Evolutionary conservation across 2,113 vertebrate species (phyloP).

Genomic region (Phyllopteryx taeniolatus): DNA sequence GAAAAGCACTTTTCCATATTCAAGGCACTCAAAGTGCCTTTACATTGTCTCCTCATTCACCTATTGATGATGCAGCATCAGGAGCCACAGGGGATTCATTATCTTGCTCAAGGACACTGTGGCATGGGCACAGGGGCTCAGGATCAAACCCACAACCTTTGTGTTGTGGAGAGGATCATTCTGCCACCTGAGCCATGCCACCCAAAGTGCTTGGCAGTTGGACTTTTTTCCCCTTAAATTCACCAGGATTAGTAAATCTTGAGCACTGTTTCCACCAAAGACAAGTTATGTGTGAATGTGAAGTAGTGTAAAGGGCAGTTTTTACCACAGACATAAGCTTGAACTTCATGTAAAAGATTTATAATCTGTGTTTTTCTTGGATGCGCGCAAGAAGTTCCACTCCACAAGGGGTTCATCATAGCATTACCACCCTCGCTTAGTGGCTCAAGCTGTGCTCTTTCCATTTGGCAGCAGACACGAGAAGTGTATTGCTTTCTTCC

Average conservation of each 20-base stretch:
- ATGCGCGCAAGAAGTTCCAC: neutral
- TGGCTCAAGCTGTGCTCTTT: slow-evolving; percentile 51
- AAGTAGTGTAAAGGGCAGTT: neutral
- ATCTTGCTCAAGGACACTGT: neutral
- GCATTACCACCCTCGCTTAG: slow-evolving; percentile 25
- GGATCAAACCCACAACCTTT: neutral
- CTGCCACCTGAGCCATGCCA: neutral
- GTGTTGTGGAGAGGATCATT: neutral
- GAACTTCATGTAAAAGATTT: neutral
- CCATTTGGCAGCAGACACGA: slow-evolving; percentile 34
- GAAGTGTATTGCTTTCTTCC: slow-evolving; percentile 47
- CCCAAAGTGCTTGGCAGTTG: slow-evolving; percentile 12
- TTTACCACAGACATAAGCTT: neutral
- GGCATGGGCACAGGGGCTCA: neutral
- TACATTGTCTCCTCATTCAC: neutral
- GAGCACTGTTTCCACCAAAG: slow-evolving; percentile 8
- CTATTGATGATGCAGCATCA: neutral
- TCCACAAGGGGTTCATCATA: neutral
- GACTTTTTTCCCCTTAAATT: slow-evolving; percentile 16
- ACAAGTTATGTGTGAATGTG: slow-evolving; percentile 1
- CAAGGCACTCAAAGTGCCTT: neutral
- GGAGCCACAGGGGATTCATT: neutral
- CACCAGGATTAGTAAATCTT: slow-evolving; percentile 20
- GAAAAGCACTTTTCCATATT: neutral
- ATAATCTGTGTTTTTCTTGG: slow-evolving; percentile 2